Percentiles rank a stretch among this genome's conserved stretches.
phyloP scores from a whole-genome alignment of 2,113 vertebrate species.

The Odontesthes bonariensis region DNA sequence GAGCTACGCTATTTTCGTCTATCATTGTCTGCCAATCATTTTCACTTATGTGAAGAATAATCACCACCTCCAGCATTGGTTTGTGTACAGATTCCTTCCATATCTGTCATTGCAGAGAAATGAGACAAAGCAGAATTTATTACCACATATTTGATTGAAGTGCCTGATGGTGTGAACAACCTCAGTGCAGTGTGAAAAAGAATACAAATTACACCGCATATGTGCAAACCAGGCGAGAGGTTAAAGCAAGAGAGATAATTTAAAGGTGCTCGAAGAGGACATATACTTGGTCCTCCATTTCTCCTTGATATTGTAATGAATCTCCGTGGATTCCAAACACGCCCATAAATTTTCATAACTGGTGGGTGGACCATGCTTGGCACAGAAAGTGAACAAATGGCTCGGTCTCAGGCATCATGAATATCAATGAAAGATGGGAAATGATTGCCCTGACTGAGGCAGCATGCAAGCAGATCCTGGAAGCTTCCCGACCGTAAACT shows the following conservation, averaged over 20 bases:
- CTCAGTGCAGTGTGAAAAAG: conserved; percentile 14
- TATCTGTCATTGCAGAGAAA: conserved; percentile 44
- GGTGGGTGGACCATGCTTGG: conserved; percentile 64
- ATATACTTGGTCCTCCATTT: conserved; percentile 30
- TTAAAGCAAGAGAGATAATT: conserved; percentile 42
- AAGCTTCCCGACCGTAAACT: conserved; percentile 35
- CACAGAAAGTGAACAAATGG: conserved; percentile 62
- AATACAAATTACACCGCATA: not conserved
- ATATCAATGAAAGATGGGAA: conserved; percentile 59
- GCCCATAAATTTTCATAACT: conserved; percentile 67
- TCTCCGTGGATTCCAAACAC: conserved; percentile 62
- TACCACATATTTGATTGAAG: conserved; percentile 36
- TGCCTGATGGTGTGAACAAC: conserved; percentile 13
- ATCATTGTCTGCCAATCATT: conserved; percentile 49
- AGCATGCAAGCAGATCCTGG: conserved; percentile 25
- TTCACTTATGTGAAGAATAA: conserved; percentile 31
- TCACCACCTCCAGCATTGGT: conserved; percentile 44
- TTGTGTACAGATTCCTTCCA: not conserved
- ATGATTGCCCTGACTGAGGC: conserved; percentile 28
- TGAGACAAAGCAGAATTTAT: conserved; percentile 27
- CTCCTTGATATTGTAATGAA: conserved; percentile 66
- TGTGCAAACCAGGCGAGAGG: not conserved
- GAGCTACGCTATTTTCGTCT: conserved; percentile 14
- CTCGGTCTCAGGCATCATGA: conserved; percentile 55
- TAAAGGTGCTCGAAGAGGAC: conserved; percentile 45